Conservation (phyloP, 2,797 vertebrate genomes). For the Anas bernieri region DNA sequence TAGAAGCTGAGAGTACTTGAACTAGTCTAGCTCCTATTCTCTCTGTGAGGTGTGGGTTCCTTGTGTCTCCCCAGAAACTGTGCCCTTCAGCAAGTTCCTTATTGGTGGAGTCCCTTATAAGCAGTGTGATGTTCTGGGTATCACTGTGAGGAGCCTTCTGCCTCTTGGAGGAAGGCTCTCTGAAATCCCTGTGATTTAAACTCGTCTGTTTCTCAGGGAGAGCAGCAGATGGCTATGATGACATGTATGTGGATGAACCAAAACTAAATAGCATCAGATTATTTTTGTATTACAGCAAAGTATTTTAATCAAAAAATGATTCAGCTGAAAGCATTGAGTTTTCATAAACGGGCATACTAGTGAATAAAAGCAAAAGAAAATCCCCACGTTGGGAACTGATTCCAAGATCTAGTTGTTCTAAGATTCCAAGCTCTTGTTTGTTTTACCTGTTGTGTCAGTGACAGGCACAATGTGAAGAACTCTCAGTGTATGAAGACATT, state of each 20-base stretch:
- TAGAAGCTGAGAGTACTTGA: neutral
- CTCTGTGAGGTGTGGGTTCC: neutral
- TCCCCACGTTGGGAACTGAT: fast-evolving
- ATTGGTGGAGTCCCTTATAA: neutral
- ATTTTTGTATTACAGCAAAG: constrained; percentile 16
- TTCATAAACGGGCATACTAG: neutral
- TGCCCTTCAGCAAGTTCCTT: neutral
- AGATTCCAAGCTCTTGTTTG: neutral
- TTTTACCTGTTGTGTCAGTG: neutral
- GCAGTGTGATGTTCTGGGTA: fast-evolving
- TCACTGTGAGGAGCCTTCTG: neutral
- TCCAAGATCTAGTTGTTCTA: neutral
- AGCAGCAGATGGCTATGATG: constrained; percentile 40
- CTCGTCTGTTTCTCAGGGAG: neutral
- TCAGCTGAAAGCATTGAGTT: neutral
- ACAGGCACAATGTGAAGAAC: neutral
- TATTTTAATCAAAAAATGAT: neutral
- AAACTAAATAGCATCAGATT: neutral
- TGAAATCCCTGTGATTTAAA: neutral
- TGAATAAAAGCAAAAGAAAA: neutral
- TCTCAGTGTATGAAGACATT: neutral
- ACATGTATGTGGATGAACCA: neutral
- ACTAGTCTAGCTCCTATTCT: neutral
- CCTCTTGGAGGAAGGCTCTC: neutral
- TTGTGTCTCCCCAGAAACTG: neutral